A percentile compares a stretch with the other conserved stretches of the same genome.
phyloP scores from a whole-genome alignment of 2,113 vertebrate species.

The Elephas maximus region DNA sequence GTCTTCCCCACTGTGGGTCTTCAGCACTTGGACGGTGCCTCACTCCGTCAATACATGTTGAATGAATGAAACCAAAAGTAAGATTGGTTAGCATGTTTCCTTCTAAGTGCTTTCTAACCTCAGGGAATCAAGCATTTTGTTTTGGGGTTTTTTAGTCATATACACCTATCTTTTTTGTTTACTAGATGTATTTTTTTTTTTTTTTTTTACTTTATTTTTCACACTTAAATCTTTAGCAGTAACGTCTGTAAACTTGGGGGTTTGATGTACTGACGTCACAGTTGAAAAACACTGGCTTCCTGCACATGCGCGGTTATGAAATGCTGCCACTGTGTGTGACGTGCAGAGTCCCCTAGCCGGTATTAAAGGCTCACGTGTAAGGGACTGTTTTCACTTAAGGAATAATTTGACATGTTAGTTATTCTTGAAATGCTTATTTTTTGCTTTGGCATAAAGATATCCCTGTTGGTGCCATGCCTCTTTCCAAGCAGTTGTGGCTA shows the following conservation, averaged over 20 bases:
- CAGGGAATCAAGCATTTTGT: not conserved
- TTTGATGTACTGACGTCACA: not conserved
- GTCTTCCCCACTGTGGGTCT: fast-evolving
- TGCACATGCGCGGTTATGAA: not conserved
- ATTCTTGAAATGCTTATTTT: not conserved
- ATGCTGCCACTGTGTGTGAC: not conserved
- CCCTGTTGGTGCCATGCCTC: not conserved
- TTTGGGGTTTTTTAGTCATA: not conserved
- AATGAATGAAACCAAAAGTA: not conserved
- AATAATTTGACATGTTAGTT: not conserved
- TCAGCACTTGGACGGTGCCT: not conserved
- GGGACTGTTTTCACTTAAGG: not conserved
- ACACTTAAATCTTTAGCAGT: not conserved
- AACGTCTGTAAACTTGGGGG: not conserved
- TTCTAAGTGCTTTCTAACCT: not conserved
- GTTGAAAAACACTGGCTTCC: not conserved
- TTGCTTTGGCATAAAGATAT: not conserved
- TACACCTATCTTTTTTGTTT: no score
- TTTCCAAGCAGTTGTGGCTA: not conserved
- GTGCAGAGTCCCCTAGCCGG: no score
- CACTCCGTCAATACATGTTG: not conserved
- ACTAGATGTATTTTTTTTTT: not conserved
- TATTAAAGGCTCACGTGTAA: not conserved
- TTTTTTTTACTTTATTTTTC: not conserved
- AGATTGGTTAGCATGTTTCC: not conserved